A percentile compares a stretch with the other conserved stretches of the same genome.
phyloP scores from a whole-genome alignment of 1,140 invertebrate genomes.

The Leptestheria dahalacensis region DNA sequence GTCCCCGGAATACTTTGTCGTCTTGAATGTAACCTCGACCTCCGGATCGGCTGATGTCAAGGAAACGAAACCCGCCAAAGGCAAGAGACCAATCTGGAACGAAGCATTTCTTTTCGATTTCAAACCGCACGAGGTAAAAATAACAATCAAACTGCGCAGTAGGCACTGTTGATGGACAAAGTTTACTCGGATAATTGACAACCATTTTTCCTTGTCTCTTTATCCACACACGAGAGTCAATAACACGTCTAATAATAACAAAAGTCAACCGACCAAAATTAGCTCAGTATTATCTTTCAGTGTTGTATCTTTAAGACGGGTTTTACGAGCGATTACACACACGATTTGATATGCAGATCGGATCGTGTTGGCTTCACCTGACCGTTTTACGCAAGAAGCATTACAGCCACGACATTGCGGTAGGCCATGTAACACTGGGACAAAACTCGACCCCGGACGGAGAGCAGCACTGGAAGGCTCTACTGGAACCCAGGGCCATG shows the following conservation, averaged over 20 bases:
- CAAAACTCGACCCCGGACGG: constrained; percentile 7
- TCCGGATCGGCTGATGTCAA: neutral
- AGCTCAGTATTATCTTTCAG: too few relatives aligned
- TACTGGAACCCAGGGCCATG: neutral
- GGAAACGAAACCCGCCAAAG: constrained; percentile 2
- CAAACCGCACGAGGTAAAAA: neutral
- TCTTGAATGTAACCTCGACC: neutral
- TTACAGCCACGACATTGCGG: neutral
- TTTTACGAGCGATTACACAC: too few relatives aligned
- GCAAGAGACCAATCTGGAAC: neutral
- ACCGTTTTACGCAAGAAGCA: neutral
- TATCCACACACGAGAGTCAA: too few relatives aligned
- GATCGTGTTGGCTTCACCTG: constrained; percentile 2
- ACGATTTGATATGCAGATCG: constrained; percentile 4
- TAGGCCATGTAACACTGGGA: constrained; percentile 4
- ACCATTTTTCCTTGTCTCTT: too few relatives aligned
- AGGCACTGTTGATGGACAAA: neutral
- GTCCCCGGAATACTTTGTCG: neutral
- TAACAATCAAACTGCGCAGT: too few relatives aligned
- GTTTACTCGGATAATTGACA: too few relatives aligned
- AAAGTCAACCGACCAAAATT: too few relatives aligned
- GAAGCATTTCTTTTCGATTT: neutral
- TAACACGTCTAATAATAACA: too few relatives aligned
- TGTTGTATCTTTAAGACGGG: too few relatives aligned
- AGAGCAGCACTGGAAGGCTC: neutral